phyloP scores from a whole-genome alignment of 2,888 invertebrate genomes.

The Microplitis deprimator region DNA sequence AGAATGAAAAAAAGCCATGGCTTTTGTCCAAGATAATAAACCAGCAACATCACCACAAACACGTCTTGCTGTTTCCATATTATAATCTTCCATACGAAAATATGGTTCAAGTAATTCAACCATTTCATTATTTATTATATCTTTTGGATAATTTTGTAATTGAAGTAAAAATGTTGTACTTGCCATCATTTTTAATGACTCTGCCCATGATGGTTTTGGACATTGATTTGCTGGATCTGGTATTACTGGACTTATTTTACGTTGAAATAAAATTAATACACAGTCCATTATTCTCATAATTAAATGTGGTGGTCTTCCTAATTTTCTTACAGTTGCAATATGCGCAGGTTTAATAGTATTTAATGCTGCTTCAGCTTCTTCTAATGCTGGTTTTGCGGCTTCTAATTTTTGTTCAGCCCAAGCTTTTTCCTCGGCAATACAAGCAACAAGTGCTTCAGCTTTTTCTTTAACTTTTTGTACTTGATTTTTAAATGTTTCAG shows the following conservation, averaged over 20 bases:
- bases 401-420: constrained; percentile 93
- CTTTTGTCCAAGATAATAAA: constrained; percentile 94
- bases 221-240: constrained; percentile 87
- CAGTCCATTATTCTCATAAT: constrained; percentile 99
- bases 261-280: constrained; percentile 92
- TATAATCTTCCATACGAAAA: constrained; percentile 96
- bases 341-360: constrained; percentile 98
- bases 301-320: constrained; percentile 95
- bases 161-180: constrained; percentile 92
- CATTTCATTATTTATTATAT: constrained; percentile 97
- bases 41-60: constrained; percentile 98
- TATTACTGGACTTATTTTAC: constrained; percentile 83
- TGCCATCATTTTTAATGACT: constrained; percentile 98
- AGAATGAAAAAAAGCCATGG: constrained; percentile 95
- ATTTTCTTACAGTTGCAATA: constrained; percentile 93
- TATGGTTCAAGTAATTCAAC: constrained; percentile 93
- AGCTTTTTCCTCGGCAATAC: constrained; percentile 91
- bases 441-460: constrained; percentile 89
- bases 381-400: constrained; percentile 95
- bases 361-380: constrained; percentile 94
- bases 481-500: constrained; percentile 95
- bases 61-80: constrained; percentile 95
- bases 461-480: constrained; percentile 97
- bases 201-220: constrained; percentile 96
- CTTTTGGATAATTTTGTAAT: constrained; percentile 95